Conservation (phyloP, 1,140 invertebrate species). For the Tetraneura akinire region DNA sequence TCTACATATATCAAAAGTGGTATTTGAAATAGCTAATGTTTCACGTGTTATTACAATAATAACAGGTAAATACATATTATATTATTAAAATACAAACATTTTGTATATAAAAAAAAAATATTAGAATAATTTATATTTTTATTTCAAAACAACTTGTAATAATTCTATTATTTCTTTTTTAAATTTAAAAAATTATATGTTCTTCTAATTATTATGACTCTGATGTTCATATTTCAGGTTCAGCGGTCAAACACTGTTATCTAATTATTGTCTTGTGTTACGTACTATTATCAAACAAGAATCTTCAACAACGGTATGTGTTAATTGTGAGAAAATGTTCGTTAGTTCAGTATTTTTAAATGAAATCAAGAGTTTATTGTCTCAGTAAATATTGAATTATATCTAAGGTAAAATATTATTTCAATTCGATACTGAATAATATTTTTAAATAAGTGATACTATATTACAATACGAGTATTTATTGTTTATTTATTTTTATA, state of each 20-base stretch:
- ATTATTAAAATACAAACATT: background rate
- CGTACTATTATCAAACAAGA: conserved; percentile 69
- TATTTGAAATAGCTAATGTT: conserved; percentile 80
- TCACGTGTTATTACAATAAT: conserved; percentile 68
- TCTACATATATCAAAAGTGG: conserved; percentile 62
- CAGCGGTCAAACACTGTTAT: conserved; percentile 81
- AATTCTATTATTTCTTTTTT: background rate
- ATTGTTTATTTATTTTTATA: too few species aligned
- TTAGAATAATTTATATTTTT: too few species aligned
- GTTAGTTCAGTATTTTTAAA: conserved; percentile 85
- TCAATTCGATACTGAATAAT: too few species aligned
- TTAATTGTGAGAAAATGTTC: conserved; percentile 96
- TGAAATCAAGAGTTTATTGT: conserved; percentile 36
- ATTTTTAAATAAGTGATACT: too few species aligned
- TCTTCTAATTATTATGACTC: conserved; percentile 17
- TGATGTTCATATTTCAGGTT: conserved; percentile 66
- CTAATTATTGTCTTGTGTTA: conserved; percentile 79
- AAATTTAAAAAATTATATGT: background rate
- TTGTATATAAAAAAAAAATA: too few species aligned
- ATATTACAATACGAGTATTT: too few species aligned
- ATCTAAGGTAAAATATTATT: background rate
- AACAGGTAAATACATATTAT: conserved; percentile 61
- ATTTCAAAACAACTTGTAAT: background rate
- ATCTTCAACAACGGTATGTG: conserved; percentile 63
- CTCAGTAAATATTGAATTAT: background rate